A percentile compares a stretch with the other conserved stretches of the same genome.
Conservation (phyloP, 2,797 vertebrate genomes). For the Morus bassanus region DNA sequence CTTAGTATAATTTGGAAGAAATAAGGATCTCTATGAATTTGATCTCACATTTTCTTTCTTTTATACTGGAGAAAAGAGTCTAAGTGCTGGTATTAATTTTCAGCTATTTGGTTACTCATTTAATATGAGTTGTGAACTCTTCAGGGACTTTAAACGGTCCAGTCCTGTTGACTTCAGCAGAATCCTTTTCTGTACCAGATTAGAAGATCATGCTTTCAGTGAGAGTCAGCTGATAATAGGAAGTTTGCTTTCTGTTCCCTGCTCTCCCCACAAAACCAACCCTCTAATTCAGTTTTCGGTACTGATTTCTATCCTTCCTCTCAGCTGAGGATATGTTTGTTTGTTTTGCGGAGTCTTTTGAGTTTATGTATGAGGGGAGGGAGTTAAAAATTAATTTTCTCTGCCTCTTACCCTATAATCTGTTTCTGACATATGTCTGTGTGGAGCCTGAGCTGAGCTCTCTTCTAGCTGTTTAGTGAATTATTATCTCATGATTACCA, state of each 20-base stretch:
- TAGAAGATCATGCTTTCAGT: neutral
- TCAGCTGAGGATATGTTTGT: neutral
- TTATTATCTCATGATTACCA: constrained; percentile 1
- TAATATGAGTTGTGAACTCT: constrained; percentile 4
- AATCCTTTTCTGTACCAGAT: neutral
- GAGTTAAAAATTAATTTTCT: constrained; percentile 48
- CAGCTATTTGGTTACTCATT: neutral
- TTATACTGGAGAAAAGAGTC: neutral
- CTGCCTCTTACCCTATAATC: neutral
- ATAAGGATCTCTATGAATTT: neutral
- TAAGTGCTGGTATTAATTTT: constrained; percentile 2
- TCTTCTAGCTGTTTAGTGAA: neutral
- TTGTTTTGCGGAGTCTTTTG: neutral
- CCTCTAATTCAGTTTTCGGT: neutral
- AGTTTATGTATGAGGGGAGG: neutral
- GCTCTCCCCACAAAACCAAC: neutral
- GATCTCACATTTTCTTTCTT: neutral
- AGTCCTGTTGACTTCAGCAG: neutral
- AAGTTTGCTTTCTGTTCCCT: neutral
- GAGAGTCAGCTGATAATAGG: neutral
- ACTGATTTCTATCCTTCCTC: neutral
- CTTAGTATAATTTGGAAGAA: neutral
- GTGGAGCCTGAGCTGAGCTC: neutral
- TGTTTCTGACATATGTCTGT: neutral
- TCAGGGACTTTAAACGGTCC: neutral